Evolutionary conservation across 2,797 vertebrate genomes (phyloP).

Genomic region (Psittacula echo): DNA sequence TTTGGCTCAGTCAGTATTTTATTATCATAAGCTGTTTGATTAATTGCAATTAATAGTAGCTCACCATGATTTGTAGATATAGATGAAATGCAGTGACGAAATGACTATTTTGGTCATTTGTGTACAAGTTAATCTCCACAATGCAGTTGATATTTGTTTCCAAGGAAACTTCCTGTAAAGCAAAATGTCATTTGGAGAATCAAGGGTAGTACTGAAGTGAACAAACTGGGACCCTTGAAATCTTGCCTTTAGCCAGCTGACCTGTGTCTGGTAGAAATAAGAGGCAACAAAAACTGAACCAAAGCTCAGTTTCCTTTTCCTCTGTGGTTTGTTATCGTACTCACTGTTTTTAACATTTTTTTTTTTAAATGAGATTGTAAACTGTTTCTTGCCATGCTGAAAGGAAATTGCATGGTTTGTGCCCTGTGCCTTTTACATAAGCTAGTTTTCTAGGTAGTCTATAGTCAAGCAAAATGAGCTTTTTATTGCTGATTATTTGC

Average conservation of each 20-base stretch:
- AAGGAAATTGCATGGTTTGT: neutral
- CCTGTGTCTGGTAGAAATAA: neutral
- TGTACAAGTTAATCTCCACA: neutral
- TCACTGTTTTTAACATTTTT: neutral
- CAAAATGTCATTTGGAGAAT: neutral
- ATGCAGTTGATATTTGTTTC: neutral
- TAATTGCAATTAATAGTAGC: neutral
- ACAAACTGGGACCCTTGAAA: neutral
- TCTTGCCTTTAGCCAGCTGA: neutral
- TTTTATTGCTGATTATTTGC: neutral
- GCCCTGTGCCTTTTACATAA: neutral
- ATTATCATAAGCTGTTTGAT: neutral
- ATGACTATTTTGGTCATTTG: neutral
- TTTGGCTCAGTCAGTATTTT: neutral
- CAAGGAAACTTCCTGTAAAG: conserved; percentile 5
- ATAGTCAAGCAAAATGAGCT: neutral
- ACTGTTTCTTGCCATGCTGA: neutral
- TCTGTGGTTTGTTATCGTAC: neutral
- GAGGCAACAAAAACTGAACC: neutral
- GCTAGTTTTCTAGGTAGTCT: neutral
- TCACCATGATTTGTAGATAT: neutral
- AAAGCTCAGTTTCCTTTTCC: neutral
- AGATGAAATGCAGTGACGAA: neutral
- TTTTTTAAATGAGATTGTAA: neutral
- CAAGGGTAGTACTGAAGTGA: neutral